Conservation (phyloP, 2,113 vertebrate genomes). For the Calidris pugnax region DNA sequence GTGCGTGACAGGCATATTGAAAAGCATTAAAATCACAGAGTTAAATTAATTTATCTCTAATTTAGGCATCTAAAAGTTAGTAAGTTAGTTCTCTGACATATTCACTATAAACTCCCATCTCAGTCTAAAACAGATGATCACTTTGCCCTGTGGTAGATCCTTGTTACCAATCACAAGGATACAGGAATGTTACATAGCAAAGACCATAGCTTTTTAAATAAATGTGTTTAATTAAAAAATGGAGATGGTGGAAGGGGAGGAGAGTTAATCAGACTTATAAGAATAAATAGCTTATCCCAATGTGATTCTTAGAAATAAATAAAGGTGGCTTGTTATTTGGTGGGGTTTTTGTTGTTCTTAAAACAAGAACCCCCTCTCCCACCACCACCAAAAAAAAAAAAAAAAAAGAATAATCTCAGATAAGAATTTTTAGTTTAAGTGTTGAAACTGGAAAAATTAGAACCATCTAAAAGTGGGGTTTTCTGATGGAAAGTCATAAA, state of each 20-base stretch:
- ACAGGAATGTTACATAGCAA: not conserved
- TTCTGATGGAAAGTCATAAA: not conserved
- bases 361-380: too few relatives aligned
- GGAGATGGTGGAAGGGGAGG: rapidly evolving
- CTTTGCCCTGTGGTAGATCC: not conserved
- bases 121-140: not conserved
- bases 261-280: not conserved
- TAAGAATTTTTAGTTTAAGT: not conserved
- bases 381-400: too few relatives aligned
- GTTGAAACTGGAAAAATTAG: not conserved
- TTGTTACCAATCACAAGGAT: not conserved
- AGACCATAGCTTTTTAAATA: not conserved
- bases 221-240: not conserved
- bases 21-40: not conserved
- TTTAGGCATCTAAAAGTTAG: not conserved
- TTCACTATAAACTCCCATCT: not conserved
- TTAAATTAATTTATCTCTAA: not conserved
- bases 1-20: not conserved
- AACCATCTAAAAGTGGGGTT: not conserved
- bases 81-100: not conserved
- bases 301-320: not conserved
- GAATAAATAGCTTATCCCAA: not conserved
- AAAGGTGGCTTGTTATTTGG: not conserved
- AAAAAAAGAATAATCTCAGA: not conserved
- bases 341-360: not conserved